Evolutionary conservation across 2,113 vertebrate species (phyloP), one percentile per base, ranked within the genome.

Genomic region (Lontra canadensis): DNA sequence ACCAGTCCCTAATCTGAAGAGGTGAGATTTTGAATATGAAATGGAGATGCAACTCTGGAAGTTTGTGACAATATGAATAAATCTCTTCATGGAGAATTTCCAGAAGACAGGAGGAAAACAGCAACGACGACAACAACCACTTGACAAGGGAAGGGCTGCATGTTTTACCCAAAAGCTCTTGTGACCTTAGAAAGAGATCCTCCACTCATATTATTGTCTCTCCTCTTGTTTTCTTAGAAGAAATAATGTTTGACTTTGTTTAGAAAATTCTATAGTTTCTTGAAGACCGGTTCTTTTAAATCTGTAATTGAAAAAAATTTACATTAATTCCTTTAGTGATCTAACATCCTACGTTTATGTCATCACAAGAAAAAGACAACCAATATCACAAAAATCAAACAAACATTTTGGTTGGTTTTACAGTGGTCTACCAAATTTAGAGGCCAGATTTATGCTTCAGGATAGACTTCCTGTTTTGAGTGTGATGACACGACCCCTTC

Each of bases 41-140:
- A 76, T 44, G 59, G 85, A 93, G 26, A 94, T 11, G 3, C 36
- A 96, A 97, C 96, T 97, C 92, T 96, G 96, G 71, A 49, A 87
- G 80, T 36, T 94, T 98, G 91, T 96, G 96, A 97, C 94, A 98
- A 63, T 95, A 18, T 96, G 89, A 92, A 96, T 98, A 97, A 98
- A 67, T 76, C 12, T 65, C 15, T 90, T 83, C 47, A 26, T 2
- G 67, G 31, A 49, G 34, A 74, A 71, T 96, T 79, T 93, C 23
- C 39, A 1, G 59, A 86, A 84, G 7, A 36, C 2, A 25, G 13
- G 20, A 20, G 7, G 3, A 47, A 59, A 36, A 73, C 20, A 87
- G 8, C 3, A 80, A 17, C 10, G 83, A 42, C 21, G 78, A 8
- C 3, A 67, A 18, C 7, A 88, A 78, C 21, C 4, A 13, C 3